Base-by-base conservation (phyloP, 2,113 vertebrate species). In the Dipodomys spectabilis region DNA sequence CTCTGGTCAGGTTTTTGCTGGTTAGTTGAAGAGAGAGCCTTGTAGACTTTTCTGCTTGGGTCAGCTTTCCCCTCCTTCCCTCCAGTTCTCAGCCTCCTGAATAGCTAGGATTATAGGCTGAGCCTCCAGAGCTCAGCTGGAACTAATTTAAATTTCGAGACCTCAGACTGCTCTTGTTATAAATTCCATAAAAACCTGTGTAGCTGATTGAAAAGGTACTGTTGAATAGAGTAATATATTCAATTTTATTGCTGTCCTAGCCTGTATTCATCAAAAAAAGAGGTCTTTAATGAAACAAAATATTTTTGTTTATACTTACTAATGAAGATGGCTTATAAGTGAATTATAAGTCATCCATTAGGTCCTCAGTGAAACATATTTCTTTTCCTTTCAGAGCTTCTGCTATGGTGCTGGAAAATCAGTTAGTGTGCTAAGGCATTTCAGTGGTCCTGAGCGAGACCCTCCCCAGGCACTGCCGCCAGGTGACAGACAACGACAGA, bases 401-500 rank as follows among this genome's bases (percentile, higher is more conserved):
- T 98, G 95, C 95, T 98, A 98, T 2, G 97, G 97, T 12, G 97
- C 97, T 72, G 98, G 98, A 93, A 98, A 81, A 45, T 98, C 98
- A 1, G 75, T 98, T 72, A 62, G 82, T 28, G 0, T 92, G 35
- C 44, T 98, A 57, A 97, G 96, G 87, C 44, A 93, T 12, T 23
- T 98, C n/a, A 91, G 93, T 0, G 95, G 97, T 27, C 93, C 53
- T 30, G 97, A 95, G 64, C 96, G 44, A 69, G 95, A 16, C 0
- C 96, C 72, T 0, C 77, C 82, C 27, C 77, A 0, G 44, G 90
- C 96, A 1, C 97, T 97, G 30, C 85, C 92, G 78, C 80, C 91
- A 16, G 78, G 90, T 23, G 94, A 69, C 0, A 15, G 82, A 11
- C 77, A 85, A 0, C 35, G n/a, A 84, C 88, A 64, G 65, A 60